A percentile compares a stretch with the other conserved stretches of the same genome.
These are phyloP conservation scores for Notothenia coriiceps DNA, from an alignment of 2,113 vertebrate genomes.

Conservation along the genomic window DNA sequence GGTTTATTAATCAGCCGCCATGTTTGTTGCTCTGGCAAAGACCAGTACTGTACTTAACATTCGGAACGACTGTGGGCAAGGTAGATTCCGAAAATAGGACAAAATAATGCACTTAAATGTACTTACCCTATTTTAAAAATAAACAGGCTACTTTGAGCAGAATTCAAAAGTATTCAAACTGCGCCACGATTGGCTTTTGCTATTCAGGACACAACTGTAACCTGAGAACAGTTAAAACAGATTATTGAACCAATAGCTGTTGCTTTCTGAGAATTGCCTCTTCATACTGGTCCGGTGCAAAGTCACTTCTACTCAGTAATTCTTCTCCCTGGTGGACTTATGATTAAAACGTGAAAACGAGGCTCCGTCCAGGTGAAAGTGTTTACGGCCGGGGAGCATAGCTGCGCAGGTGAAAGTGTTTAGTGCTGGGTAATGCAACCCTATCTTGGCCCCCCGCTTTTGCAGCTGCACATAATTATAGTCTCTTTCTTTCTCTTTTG, in stretches of 20 bases:
- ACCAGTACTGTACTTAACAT: too few species aligned
- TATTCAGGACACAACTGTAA: too few species aligned
- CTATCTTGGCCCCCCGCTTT: constrained; percentile 62
- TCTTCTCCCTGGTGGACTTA: constrained; percentile 44
- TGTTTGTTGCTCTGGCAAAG: too few species aligned
- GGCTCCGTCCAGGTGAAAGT: constrained; percentile 70
- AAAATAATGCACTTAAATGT: too few species aligned
- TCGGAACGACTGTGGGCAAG: too few species aligned
- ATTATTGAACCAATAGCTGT: constrained; percentile 9
- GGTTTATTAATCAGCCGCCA: too few species aligned
- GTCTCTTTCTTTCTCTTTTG: constrained; percentile 57
- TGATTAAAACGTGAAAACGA: constrained; percentile 55
- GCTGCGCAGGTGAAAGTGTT: constrained; percentile 79
- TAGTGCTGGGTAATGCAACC: constrained; percentile 70
- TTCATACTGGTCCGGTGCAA: constrained; percentile 6
- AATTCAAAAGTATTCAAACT: too few species aligned
- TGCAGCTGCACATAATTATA: constrained; percentile 77
- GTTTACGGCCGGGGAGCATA: constrained; percentile 66
- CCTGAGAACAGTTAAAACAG: background rate
- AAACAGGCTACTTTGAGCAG: too few species aligned
- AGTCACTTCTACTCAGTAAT: constrained; percentile 13
- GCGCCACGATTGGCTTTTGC: background rate
- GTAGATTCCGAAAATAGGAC: too few species aligned
- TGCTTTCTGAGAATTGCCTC: constrained; percentile 17
- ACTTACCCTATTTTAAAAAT: too few species aligned